phyloP scores from a whole-genome alignment of 2,797 vertebrate genomes.

The Cirrhinus molitorella region DNA sequence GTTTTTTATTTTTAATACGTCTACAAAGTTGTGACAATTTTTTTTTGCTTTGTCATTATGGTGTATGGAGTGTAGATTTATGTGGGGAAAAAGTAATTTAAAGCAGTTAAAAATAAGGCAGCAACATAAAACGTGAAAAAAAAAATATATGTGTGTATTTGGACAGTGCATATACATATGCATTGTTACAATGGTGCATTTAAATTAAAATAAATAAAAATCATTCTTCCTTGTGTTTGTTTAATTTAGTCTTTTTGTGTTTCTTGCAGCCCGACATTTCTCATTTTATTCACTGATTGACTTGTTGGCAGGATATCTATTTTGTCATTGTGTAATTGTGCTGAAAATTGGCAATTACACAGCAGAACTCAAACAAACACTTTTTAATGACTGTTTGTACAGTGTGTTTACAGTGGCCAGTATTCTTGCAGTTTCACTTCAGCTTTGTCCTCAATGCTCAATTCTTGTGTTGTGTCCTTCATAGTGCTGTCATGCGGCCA shows the following conservation, averaged over 20 bases:
- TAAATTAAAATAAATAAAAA: background rate
- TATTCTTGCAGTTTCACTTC: background rate
- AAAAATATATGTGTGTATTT: too few species aligned
- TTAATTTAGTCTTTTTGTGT: background rate
- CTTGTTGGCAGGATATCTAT: background rate
- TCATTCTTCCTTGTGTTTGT: background rate
- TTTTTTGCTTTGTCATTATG: too few species aligned
- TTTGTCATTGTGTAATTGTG: slow-evolving; percentile 14
- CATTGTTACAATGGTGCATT: background rate
- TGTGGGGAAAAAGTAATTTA: too few species aligned
- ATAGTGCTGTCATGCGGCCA: too few species aligned
- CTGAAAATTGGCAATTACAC: slow-evolving; percentile 19
- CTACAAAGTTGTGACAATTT: too few species aligned
- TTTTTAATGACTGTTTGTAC: background rate
- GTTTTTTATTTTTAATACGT: too few species aligned
- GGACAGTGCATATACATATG: background rate
- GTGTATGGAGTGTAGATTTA: too few species aligned
- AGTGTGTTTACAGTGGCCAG: background rate
- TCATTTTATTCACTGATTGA: background rate
- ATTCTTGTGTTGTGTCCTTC: background rate
- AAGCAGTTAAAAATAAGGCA: too few species aligned
- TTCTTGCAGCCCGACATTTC: background rate
- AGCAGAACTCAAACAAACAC: background rate
- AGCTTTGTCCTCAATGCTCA: background rate
- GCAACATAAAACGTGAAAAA: too few species aligned